Conservation (phyloP, 2,888 invertebrate species). For the Troides helena region DNA sequence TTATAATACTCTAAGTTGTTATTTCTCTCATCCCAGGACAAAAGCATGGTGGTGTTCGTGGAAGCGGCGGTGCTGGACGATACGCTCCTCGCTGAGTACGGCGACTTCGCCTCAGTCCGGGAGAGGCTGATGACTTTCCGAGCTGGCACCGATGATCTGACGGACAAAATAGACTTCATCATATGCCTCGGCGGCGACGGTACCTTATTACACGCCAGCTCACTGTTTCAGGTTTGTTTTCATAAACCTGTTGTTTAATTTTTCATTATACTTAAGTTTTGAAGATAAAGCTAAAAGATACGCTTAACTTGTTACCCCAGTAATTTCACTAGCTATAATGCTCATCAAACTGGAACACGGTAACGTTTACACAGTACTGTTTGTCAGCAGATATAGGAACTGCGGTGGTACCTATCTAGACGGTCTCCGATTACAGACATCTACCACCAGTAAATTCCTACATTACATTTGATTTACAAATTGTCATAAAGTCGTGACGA, state of each 20-base stretch:
- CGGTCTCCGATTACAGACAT: too few species aligned
- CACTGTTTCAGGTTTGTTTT: conserved; percentile 85
- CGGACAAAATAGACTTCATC: conserved; percentile 98
- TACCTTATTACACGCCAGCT: conserved; percentile 96
- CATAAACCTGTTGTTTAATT: not conserved
- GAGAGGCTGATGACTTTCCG: conserved; percentile 92
- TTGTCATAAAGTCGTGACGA: too few species aligned
- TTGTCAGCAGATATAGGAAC: too few species aligned
- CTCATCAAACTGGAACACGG: too few species aligned
- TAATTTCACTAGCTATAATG: too few species aligned
- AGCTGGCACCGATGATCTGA: conserved; percentile 95
- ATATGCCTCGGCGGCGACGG: conserved; percentile 98
- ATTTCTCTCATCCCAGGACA: conserved; percentile 83
- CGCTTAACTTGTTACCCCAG: too few species aligned
- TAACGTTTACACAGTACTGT: too few species aligned
- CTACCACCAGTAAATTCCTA: too few species aligned
- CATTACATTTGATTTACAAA: too few species aligned
- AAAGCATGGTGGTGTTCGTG: conserved; percentile 97
- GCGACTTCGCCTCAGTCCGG: conserved; percentile 86
- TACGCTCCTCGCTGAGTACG: conserved; percentile 85
- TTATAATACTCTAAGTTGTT: not conserved
- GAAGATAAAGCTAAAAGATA: not conserved
- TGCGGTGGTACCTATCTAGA: too few species aligned
- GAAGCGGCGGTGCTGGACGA: conserved; percentile 95
- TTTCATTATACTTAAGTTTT: not conserved